Base-by-base conservation (phyloP, 2,113 vertebrate species). In the Ondatra zibethicus region DNA sequence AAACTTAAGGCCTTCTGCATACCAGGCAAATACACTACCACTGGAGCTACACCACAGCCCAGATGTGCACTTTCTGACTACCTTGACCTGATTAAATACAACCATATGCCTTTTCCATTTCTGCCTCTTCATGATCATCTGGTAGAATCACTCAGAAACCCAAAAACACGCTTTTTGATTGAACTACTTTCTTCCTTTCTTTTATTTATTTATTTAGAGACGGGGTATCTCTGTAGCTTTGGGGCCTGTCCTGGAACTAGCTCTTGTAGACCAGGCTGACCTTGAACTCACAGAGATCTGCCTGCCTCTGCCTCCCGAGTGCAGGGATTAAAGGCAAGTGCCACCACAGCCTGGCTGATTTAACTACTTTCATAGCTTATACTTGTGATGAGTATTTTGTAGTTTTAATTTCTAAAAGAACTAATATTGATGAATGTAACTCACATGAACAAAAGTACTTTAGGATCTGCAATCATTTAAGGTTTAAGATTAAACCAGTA, bases 341-440 rank as follows among this genome's bases (percentile, higher is more conserved):
- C 63, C 63, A 65, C 23, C 63, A 27, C 9, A 0, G 25, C 63
- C 25, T 27, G 9, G 63, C 65, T 86, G 58, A 84, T 77, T 1
- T 81, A 45, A 93, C 11, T 92, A 36, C 31, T 88, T 91, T 92
- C 70, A 95, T 5, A 95, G 33, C 23, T 82, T 96, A 92, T 16
- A 29, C 31, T 92, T 66, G 1, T 93, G 75, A 45, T 84, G 81
- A 97, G 23, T 73, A 92, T 50, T 58, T 70, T n/a, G 92, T 61
- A 52, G 23, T 78, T 91, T 92, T 89, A 89, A 92, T 72, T 92
- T 93, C 45, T 80, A 89, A 88, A 96, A 94, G 23, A 29, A 36
- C 88, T 88, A 82, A 58, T 3, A 90, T 12, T 72, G 50, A 55
- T 61, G 39, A 61, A 39, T 89, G 85, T 21, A 93, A 81, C 52